Percentiles rank a stretch among this genome's conserved stretches.
These are phyloP conservation scores for Patella depressa DNA, from an alignment of 2,888 invertebrate genomes.

Conservation along the genomic window DNA sequence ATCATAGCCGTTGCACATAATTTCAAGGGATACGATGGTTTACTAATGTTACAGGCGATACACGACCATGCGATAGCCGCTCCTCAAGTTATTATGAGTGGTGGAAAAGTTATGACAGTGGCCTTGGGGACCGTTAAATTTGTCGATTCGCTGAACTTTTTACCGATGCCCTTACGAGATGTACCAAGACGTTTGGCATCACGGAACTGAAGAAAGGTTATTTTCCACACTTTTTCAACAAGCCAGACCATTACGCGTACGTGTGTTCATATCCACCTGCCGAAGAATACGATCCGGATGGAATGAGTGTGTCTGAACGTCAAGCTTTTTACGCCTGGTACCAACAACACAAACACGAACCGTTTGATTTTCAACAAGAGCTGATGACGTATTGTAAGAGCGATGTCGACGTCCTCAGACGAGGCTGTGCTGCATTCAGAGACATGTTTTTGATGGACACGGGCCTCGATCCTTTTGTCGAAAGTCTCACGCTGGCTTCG, in stretches of 20 bases:
- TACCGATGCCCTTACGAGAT: not conserved
- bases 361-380: too few relatives aligned
- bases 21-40: constrained; percentile 1
- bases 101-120: not conserved
- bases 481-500: not conserved
- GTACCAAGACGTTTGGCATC: not conserved
- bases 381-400: too few relatives aligned
- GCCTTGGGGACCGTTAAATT: not conserved
- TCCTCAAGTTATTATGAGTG: not conserved
- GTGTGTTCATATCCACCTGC: not conserved
- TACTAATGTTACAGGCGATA: not conserved
- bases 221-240: constrained; percentile 4
- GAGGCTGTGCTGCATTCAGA: too few relatives aligned
- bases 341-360: too few relatives aligned
- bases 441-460: not conserved
- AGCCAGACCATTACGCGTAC: not conserved
- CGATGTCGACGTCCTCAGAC: too few relatives aligned
- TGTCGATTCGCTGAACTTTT: not conserved
- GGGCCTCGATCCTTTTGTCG: not conserved
- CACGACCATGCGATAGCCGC: not conserved
- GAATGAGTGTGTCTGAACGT: too few relatives aligned
- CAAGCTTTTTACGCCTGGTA: too few relatives aligned
- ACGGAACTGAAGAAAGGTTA: constrained; percentile 6
- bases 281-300: too few relatives aligned
- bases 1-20: not conserved